Percentiles rank a stretch among this genome's conserved stretches.
Evolutionary conservation across 30 jellyfish, hydroid and myxozoan genomes (phyloP).

Genomic region (Hydra vulgaris): DNA sequence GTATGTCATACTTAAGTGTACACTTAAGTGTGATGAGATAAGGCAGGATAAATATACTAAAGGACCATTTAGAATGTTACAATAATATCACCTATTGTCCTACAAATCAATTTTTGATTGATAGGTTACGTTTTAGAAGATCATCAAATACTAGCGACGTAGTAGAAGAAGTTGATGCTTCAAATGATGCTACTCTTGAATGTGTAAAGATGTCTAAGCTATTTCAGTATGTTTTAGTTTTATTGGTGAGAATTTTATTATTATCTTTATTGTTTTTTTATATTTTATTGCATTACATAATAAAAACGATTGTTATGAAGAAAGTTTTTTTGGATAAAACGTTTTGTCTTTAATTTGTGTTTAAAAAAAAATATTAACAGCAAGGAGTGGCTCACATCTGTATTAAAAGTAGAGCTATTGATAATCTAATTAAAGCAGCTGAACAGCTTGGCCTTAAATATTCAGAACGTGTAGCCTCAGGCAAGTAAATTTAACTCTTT

Average conservation of each 20-base stretch:
- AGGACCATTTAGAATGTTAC: not conserved
- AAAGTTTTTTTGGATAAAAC: not conserved
- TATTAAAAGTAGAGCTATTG: not conserved
- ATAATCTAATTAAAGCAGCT: not conserved
- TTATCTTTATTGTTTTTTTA: not conserved
- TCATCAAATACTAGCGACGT: not conserved
- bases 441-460: not conserved
- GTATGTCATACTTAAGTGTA: not conserved
- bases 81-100: not conserved
- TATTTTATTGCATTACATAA: not conserved
- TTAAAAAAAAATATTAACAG: not conserved
- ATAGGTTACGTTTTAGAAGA: not conserved
- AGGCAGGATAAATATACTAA: not conserved
- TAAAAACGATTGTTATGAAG: not conserved
- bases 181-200: not conserved
- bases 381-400: not conserved
- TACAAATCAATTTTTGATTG: not conserved
- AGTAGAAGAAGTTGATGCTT: not conserved
- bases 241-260: not conserved
- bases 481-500: not conserved
- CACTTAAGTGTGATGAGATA: not conserved
- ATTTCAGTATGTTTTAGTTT: not conserved
- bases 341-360: not conserved
- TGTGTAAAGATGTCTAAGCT: not conserved
- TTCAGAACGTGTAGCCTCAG: not conserved